phyloP scores from a whole-genome alignment of 1,140 invertebrate genomes.

The Drosophila insularis region DNA sequence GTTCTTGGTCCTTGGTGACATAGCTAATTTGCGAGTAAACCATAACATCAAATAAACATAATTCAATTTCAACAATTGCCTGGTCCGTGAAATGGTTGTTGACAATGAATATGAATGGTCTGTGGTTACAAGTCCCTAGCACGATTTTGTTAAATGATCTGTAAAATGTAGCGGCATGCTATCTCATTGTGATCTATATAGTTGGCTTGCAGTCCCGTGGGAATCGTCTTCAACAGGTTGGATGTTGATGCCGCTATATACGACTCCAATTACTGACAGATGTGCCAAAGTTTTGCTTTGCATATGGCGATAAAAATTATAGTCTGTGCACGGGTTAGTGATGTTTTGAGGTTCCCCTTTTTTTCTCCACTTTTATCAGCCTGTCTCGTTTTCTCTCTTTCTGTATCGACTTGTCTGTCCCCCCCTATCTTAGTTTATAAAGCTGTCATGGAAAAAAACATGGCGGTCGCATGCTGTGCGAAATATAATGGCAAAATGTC shows the following conservation, averaged over 20 bases:
- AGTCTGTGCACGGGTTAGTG: not conserved
- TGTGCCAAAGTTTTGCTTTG: not conserved
- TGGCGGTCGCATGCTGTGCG: conserved; percentile 69
- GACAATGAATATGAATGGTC: conserved; percentile 33
- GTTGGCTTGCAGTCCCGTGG: conserved; percentile 53
- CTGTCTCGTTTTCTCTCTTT: not conserved
- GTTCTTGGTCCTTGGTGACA: conserved; percentile 48
- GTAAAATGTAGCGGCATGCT: conserved; percentile 49
- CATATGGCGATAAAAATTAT: conserved; percentile 42
- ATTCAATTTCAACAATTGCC: conserved; percentile 81
- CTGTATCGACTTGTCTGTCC: not conserved
- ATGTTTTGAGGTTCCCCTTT: not conserved
- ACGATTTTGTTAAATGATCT: conserved; percentile 58
- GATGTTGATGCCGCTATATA: conserved; percentile 37
- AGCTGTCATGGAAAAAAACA: conserved; percentile 46
- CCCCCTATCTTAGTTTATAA: not conserved
- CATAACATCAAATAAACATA: conserved; percentile 82
- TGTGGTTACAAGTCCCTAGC: conserved; percentile 54
- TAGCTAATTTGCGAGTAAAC: conserved; percentile 80
- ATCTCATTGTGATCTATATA: conserved; percentile 52
- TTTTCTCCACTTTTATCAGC: not conserved
- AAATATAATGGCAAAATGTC: conserved; percentile 72
- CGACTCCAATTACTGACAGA: conserved; percentile 64
- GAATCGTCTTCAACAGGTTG: conserved; percentile 67
- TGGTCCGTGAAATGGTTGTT: conserved; percentile 38